Evolutionary conservation across 2,888 invertebrate genomes (phyloP), one percentile per base, ranked within the genome.

Genomic region (Diachrysia chrysitis): DNA sequence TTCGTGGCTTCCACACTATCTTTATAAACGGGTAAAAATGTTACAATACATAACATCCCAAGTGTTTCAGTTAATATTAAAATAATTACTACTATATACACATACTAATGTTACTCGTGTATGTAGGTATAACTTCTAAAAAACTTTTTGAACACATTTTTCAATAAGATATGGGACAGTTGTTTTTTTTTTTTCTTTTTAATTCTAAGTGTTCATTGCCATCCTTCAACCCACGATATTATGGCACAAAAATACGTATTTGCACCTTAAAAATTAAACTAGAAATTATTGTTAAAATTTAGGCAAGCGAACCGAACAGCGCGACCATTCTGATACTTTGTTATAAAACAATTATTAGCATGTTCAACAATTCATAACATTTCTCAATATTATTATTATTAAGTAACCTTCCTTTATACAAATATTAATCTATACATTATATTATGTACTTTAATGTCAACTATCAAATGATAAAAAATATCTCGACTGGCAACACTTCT

Each of bases 121-220:
- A 88, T 87, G 89, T 89, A 90, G 90, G 89, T 93, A 93, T 87
- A 91, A 90, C 86, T 90, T 91, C 91, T 92, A 93, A 91, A 92
- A 92, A 91, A 89, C 86, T 90, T 89, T 85, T 79, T 94, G 94
- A 94, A 94, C 94, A 94, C 94, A 94, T 94, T 93, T 81, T 92
- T 91, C 83, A 91, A 91, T 93, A 93, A 94, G 93, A 94, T 94
- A 93, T 93, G 93, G 92, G 92, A 90, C 87, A 87, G 85, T 84
- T 87, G 85, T 84, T 87, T 86, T 83, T 82, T 83, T 82, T 82
- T 84, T 76, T 78, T 62, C 25, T 58, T 72, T 64, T 46, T 60
- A 77, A 85, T 69, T 84, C 84, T 85, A 86, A 83, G 82, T 88
- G 87, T 85, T 82, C 83, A 76, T 82, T 77, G 85, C 85, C 86